Percentiles rank a stretch among this genome's conserved stretches.
These are phyloP conservation scores for Gymnoscopelus braueri DNA, from an alignment of 2,797 vertebrate genomes.

Conservation along the genomic window DNA sequence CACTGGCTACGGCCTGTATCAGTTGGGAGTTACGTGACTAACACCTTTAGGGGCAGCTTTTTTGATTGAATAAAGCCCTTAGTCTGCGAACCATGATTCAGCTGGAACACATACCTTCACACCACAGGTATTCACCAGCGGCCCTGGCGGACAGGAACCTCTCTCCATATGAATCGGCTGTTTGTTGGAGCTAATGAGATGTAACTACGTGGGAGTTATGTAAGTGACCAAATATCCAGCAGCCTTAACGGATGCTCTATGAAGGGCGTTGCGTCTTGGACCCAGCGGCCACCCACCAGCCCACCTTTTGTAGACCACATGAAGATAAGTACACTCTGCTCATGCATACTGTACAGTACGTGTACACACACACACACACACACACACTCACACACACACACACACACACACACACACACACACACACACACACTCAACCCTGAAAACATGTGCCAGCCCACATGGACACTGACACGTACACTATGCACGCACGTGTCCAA, in stretches of 20 bases:
- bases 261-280: slow-evolving; percentile 56
- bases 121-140: slow-evolving; percentile 73
- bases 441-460: too few relatives aligned
- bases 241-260: slow-evolving; percentile 72
- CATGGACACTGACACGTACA: background rate
- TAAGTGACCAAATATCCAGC: slow-evolving; percentile 76
- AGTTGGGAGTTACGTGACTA: slow-evolving; percentile 33
- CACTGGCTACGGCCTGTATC: slow-evolving; percentile 15
- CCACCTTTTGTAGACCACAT: slow-evolving; percentile 78
- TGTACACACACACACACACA: background rate
- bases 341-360: background rate
- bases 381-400: background rate
- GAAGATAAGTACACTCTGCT: slow-evolving; percentile 54
- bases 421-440: background rate
- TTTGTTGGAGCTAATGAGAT: slow-evolving; percentile 79
- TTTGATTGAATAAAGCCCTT: slow-evolving; percentile 53
- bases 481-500: background rate
- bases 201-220: slow-evolving; percentile 81
- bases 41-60: slow-evolving; percentile 44
- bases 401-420: background rate
- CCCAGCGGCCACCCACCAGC: slow-evolving; percentile 76
- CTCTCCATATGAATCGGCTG: slow-evolving; percentile 71
- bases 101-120: slow-evolving; percentile 70
- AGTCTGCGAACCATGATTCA: slow-evolving; percentile 73
- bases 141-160: slow-evolving; percentile 68